phyloP scores from a whole-genome alignment of 2,888 invertebrate genomes.

The Chrysomela aeneicollis region DNA sequence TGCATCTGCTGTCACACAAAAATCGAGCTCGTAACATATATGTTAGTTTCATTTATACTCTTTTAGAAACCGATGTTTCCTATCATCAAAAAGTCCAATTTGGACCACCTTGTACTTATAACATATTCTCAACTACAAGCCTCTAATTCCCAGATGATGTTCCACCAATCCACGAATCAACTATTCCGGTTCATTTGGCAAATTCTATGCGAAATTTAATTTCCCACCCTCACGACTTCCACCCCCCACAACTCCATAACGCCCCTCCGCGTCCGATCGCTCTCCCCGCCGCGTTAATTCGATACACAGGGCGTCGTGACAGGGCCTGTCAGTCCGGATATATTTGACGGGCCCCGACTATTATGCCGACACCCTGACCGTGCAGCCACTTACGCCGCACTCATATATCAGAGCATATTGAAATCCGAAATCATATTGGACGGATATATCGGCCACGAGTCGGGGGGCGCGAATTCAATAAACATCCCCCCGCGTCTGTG shows the following conservation, averaged over 20 bases:
- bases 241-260: not conserved
- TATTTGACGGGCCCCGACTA: conserved; percentile 52
- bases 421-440: conserved; percentile 47
- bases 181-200: not conserved
- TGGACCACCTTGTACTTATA: too few species aligned
- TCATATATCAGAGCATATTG: conserved; percentile 50
- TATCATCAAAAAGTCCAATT: too few species aligned
- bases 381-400: conserved; percentile 40
- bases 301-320: conserved; percentile 21
- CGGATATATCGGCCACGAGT: conserved; percentile 44
- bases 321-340: conserved; percentile 35
- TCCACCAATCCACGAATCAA: not conserved
- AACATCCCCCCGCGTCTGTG: conserved; percentile 33
- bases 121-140: too few species aligned
- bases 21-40: too few species aligned
- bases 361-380: conserved; percentile 50
- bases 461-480: conserved; percentile 36
- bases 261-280: conserved; percentile 15
- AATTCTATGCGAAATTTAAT: not conserved
- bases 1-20: too few species aligned
- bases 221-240: not conserved
- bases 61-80: too few species aligned
- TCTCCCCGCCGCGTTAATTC: conserved; percentile 18
- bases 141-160: not conserved
- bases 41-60: too few species aligned